phyloP scores from a whole-genome alignment of 2,113 vertebrate species.

The Xenotilapia flavipinnis region DNA sequence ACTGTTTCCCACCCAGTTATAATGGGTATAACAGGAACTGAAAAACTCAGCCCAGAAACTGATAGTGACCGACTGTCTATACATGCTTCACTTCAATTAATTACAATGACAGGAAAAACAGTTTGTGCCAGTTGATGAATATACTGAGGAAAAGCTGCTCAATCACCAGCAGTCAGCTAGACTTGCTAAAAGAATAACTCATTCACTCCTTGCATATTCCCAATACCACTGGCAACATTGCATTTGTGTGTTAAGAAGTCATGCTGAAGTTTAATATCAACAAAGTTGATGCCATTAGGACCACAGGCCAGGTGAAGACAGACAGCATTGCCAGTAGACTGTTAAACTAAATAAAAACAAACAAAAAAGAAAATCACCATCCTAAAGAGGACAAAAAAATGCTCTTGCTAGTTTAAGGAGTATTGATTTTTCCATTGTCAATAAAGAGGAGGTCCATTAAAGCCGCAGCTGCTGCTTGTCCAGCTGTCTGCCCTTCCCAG shows the following conservation, averaged over 20 bases:
- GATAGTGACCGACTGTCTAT: background rate
- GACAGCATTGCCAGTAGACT: background rate
- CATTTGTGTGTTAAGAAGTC: background rate
- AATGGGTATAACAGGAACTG: background rate
- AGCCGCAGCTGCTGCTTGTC: conserved; percentile 12
- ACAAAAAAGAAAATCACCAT: background rate
- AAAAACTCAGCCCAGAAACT: background rate
- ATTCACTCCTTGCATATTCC: background rate
- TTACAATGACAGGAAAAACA: background rate
- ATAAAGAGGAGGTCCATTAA: conserved; percentile 27
- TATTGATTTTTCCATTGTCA: conserved; percentile 44
- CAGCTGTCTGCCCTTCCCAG: conserved; percentile 4
- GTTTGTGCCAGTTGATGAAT: background rate
- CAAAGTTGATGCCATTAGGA: background rate
- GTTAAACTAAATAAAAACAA: background rate
- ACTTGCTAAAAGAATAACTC: background rate
- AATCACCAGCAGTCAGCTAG: background rate
- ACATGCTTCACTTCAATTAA: background rate
- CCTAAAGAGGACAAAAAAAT: background rate
- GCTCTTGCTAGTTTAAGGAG: background rate
- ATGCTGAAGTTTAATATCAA: background rate
- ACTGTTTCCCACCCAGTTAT: background rate
- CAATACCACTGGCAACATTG: background rate
- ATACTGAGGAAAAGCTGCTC: background rate
- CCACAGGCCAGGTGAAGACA: background rate